These are phyloP conservation scores for Smittia aterrima DNA, from an alignment of 2,888 invertebrate species.

Conservation along the genomic window DNA sequence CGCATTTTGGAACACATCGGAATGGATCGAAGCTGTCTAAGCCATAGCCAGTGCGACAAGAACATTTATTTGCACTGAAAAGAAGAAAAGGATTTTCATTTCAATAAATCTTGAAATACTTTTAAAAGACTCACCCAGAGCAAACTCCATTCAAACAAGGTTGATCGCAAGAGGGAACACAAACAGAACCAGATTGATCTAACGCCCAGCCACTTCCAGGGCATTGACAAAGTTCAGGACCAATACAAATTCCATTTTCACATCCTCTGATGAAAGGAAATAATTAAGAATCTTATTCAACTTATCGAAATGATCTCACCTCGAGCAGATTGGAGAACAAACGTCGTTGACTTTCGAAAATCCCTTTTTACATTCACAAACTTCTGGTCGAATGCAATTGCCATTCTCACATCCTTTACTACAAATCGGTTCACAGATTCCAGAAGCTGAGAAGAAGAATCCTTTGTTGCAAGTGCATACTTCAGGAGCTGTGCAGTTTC, in stretches of 20 bases:
- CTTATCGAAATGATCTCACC: conserved; percentile 34
- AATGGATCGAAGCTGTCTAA: neutral
- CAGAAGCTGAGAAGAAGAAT: neutral
- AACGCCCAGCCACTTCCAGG: conserved; percentile 51
- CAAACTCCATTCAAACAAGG: neutral
- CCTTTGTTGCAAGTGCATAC: conserved; percentile 47
- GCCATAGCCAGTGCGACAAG: conserved; percentile 25
- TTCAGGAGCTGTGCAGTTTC: conserved; percentile 49
- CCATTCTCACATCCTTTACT: conserved; percentile 45
- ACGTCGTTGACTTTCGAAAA: conserved; percentile 39
- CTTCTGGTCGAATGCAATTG: conserved; percentile 47
- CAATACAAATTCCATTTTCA: conserved; percentile 53
- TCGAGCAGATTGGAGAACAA: conserved; percentile 43
- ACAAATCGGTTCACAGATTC: conserved; percentile 43
- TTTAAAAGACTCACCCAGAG: conserved; percentile 42
- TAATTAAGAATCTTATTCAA: neutral
- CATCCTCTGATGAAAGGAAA: conserved; percentile 49
- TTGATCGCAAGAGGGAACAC: conserved; percentile 50
- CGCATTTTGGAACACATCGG: conserved; percentile 44
- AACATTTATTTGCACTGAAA: conserved; percentile 27
- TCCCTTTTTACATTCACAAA: conserved; percentile 47
- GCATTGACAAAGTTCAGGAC: conserved; percentile 52
- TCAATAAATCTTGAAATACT: too few relatives aligned
- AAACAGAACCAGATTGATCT: conserved; percentile 52
- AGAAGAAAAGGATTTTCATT: conserved; percentile 29